Conservation (phyloP, 2,797 vertebrate species). For the Cynopterus sphinx region DNA sequence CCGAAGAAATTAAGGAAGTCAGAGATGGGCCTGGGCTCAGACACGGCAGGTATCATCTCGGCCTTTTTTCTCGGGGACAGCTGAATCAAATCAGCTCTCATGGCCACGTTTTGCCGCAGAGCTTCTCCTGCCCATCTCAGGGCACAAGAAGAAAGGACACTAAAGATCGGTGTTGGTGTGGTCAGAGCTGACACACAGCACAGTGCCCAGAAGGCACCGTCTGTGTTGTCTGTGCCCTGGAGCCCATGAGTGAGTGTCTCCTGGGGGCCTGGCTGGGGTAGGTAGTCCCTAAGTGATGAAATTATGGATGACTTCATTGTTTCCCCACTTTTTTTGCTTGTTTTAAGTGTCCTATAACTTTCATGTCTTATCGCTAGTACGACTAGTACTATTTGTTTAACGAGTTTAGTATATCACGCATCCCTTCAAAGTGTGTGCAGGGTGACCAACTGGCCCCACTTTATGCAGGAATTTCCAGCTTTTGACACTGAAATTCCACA, state of each 20-base stretch:
- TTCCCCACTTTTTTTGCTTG: not conserved
- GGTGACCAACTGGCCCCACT: not conserved
- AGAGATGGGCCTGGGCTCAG: not conserved
- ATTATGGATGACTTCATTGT: not conserved
- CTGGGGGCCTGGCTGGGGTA: not conserved
- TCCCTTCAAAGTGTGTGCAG: not conserved
- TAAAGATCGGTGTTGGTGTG: accelerated
- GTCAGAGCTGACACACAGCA: accelerated
- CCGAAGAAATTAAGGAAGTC: not conserved
- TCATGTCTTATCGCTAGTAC: not conserved
- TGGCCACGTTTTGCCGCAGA: not conserved
- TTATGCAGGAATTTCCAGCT: not conserved
- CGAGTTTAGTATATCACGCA: not conserved
- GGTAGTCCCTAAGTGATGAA: not conserved
- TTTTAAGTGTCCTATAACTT: not conserved
- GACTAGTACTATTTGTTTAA: not conserved
- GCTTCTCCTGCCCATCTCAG: no score
- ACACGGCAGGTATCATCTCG: not conserved
- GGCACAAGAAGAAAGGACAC: not conserved
- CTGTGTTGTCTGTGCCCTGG: accelerated
- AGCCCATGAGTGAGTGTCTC: not conserved
- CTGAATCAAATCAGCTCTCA: not conserved
- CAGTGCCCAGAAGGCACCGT: not conserved
- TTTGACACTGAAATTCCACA: not conserved
- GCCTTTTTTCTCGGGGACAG: not conserved